Evolutionary conservation across 2,888 invertebrate species (phyloP).

Genomic region (Acleris cristana): DNA sequence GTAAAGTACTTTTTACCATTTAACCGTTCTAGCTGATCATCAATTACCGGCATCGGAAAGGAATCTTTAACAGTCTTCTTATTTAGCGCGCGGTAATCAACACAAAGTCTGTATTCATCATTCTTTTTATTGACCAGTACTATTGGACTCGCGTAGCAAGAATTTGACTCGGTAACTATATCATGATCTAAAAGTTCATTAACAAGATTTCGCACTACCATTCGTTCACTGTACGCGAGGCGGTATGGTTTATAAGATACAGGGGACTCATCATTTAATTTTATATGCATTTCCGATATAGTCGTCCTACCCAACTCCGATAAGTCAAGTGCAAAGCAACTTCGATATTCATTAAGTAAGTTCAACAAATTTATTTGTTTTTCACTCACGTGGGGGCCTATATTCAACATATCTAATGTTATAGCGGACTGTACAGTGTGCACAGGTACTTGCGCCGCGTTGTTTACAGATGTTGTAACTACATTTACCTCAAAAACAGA

Average conservation of each 20-base stretch:
- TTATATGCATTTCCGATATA: slow-evolving; percentile 9
- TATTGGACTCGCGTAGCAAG: slow-evolving; percentile 4
- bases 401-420: slow-evolving; percentile 3
- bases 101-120: slow-evolving; percentile 42
- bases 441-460: not conserved
- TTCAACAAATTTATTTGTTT: not conserved
- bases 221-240: slow-evolving; percentile 4
- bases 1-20: slow-evolving; percentile 44
- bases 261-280: slow-evolving; percentile 1
- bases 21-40: slow-evolving; percentile 49
- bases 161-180: slow-evolving; percentile 7
- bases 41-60: slow-evolving; percentile 47
- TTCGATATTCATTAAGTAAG: slow-evolving; percentile 3
- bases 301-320: not conserved
- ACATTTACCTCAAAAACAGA: not conserved
- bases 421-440: not conserved
- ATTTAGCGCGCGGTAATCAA: slow-evolving; percentile 41
- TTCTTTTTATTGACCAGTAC: slow-evolving; percentile 41
- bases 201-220: not conserved
- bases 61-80: slow-evolving; percentile 45
- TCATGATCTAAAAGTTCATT: slow-evolving; percentile 8
- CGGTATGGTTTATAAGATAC: slow-evolving; percentile 13
- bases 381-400: not conserved
- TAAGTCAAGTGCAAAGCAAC: slow-evolving; percentile 5
- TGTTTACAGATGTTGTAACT: not conserved